A percentile compares a stretch with the other conserved stretches of the same genome.
Conservation (phyloP, 2,888 invertebrate species). For the Ryuthela nishihirai region DNA sequence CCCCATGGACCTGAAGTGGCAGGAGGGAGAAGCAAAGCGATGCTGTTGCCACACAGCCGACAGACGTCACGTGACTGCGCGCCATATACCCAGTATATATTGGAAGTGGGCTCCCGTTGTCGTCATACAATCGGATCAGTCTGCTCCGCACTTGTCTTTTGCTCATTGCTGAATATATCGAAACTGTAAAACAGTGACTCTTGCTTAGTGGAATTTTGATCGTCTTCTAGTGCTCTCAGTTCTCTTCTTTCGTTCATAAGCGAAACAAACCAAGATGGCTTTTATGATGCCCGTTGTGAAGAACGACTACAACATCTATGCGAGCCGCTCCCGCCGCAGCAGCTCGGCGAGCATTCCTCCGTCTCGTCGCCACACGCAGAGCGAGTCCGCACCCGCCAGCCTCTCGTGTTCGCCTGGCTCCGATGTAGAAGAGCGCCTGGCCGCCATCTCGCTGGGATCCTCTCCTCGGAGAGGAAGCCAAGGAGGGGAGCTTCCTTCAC, state of each 20-base stretch:
- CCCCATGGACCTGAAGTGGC: too few relatives aligned
- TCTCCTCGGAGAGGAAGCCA: slow-evolving; percentile 26
- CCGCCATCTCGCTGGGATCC: slow-evolving; percentile 33
- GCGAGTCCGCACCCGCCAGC: slow-evolving; percentile 50
- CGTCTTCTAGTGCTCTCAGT: neutral
- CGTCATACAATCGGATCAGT: slow-evolving; percentile 1
- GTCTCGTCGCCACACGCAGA: slow-evolving; percentile 44
- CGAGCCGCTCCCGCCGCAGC: slow-evolving; percentile 66
- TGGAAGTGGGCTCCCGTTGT: slow-evolving; percentile 1
- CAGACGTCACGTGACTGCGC: slow-evolving; percentile 6
- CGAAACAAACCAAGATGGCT: slow-evolving; percentile 62
- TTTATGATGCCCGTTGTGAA: slow-evolving; percentile 94
- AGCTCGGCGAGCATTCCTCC: slow-evolving; percentile 48
- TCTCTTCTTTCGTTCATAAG: neutral
- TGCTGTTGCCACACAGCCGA: neutral
- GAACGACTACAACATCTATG: slow-evolving; percentile 90
- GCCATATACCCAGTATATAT: neutral
- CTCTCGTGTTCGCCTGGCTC: slow-evolving; percentile 47
- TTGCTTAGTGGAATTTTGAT: neutral
- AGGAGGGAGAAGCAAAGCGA: neutral
- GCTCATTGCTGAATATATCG: too few relatives aligned
- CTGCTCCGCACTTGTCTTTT: neutral
- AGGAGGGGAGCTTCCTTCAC: slow-evolving; percentile 13
- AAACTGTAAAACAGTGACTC: too few relatives aligned
- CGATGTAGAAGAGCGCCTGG: slow-evolving; percentile 37